A percentile compares a stretch with the other conserved stretches of the same genome.
phyloP scores from a whole-genome alignment of 1,140 invertebrate species.

The Drosophila asahinai region DNA sequence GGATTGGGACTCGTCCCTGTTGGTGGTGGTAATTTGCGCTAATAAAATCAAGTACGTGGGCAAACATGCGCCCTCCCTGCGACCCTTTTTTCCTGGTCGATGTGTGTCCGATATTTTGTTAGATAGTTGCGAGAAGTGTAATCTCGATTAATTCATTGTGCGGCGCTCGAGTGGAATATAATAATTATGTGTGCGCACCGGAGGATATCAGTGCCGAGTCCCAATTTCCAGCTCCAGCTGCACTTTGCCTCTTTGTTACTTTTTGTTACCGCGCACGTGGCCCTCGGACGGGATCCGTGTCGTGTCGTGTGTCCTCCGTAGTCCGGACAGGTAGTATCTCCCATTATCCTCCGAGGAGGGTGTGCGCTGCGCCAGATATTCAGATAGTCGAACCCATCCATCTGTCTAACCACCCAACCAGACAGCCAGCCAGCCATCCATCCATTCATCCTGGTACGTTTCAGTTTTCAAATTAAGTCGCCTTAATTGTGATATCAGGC shows the following conservation, averaged over 20 bases:
- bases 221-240: slow-evolving; percentile 56
- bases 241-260: slow-evolving; percentile 77
- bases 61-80: slow-evolving; percentile 45
- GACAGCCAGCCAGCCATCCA: slow-evolving; percentile 7
- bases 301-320: slow-evolving; percentile 39
- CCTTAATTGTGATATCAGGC: slow-evolving; percentile 84
- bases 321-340: slow-evolving; percentile 64
- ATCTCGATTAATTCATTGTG: slow-evolving; percentile 82
- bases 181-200: slow-evolving; percentile 70
- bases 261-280: slow-evolving; percentile 62
- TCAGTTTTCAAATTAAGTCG: slow-evolving; percentile 82
- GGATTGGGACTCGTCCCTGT: slow-evolving; percentile 20
- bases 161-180: slow-evolving; percentile 81
- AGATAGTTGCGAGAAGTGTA: slow-evolving; percentile 74
- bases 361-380: slow-evolving; percentile 23
- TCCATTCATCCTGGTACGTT: slow-evolving; percentile 40
- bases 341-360: slow-evolving; percentile 54
- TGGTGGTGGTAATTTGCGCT: slow-evolving; percentile 81
- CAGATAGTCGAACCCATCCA: slow-evolving; percentile 18
- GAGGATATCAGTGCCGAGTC: slow-evolving; percentile 37
- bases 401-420: slow-evolving; percentile 19
- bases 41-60: slow-evolving; percentile 84
- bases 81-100: slow-evolving; percentile 45
- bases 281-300: slow-evolving; percentile 36
- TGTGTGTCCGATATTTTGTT: slow-evolving; percentile 17